These are phyloP conservation scores for Caenorhabditis doughertyi DNA, from an alignment of 2,888 invertebrate species.

Conservation along the genomic window DNA sequence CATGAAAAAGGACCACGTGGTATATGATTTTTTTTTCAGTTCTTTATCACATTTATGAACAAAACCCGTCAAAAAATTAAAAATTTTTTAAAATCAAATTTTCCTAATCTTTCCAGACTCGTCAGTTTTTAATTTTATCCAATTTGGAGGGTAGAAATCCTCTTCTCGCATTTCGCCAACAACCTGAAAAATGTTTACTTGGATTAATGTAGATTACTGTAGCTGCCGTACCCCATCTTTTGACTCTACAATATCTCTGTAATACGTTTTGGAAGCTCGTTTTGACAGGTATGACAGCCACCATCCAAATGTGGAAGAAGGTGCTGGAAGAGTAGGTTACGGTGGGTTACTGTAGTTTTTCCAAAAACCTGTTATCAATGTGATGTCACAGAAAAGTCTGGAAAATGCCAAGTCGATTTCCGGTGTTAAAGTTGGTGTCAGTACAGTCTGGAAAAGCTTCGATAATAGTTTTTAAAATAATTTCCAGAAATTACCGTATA, in stretches of 20 bases:
- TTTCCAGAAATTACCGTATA: constrained; percentile 23
- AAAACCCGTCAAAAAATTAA: background rate
- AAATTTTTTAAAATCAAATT: background rate
- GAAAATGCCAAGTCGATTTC: constrained; percentile 67
- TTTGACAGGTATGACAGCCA: constrained; percentile 68
- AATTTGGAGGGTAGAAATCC: constrained; percentile 62
- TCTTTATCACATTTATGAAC: background rate
- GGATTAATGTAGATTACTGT: constrained; percentile 3
- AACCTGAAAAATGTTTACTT: constrained; percentile 59
- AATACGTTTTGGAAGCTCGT: constrained; percentile 45
- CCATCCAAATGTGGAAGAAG: constrained; percentile 69
- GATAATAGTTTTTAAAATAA: too few relatives aligned
- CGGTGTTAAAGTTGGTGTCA: constrained; percentile 63
- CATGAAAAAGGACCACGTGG: background rate
- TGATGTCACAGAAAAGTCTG: constrained; percentile 59
- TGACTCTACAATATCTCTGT: constrained; percentile 64
- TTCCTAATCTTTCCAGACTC: constrained; percentile 1
- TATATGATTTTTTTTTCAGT: background rate
- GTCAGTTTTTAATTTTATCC: constrained; percentile 54
- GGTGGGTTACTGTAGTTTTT: constrained; percentile 19
- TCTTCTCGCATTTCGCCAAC: constrained; percentile 48
- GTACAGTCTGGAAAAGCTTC: constrained; percentile 17
- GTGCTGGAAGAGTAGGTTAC: too few relatives aligned
- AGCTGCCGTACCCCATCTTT: constrained; percentile 52
- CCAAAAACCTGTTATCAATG: constrained; percentile 59